phyloP scores from a whole-genome alignment of 1,140 invertebrate species.

The Asbolus verrucosus region DNA sequence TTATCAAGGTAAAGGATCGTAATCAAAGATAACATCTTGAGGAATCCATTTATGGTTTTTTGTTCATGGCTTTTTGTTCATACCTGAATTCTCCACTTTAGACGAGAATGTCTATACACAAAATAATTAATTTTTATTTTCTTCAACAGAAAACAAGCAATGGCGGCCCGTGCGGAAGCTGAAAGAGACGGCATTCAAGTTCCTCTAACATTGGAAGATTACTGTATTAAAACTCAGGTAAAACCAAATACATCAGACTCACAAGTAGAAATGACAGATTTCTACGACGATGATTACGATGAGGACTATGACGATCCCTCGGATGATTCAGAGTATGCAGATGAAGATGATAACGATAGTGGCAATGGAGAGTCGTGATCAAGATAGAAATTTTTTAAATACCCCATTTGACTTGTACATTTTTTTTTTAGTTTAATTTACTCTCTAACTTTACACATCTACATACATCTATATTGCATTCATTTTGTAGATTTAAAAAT shows the following conservation, averaged over 20 bases:
- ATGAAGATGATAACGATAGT: conserved; percentile 76
- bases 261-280: conserved; percentile 87
- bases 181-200: conserved; percentile 97
- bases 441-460: conserved; percentile 29
- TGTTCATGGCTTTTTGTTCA: no score
- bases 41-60: conserved; percentile 31
- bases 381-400: background rate
- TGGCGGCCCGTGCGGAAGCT: conserved; percentile 92
- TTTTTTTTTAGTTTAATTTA: conserved; percentile 30
- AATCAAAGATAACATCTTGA: no score
- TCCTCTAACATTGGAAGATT: conserved; percentile 97
- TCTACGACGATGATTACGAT: conserved; percentile 94
- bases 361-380: conserved; percentile 66
- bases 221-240: conserved; percentile 92
- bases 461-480: conserved; percentile 6
- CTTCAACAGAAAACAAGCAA: conserved; percentile 91
- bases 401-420: conserved; percentile 16
- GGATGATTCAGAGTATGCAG: conserved; percentile 76
- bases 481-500: conserved; percentile 18
- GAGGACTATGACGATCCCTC: conserved; percentile 78
- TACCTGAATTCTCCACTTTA: no score
- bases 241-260: conserved; percentile 81
- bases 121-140: conserved; percentile 14
- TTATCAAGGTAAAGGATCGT: no score
- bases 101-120: no score